Conservation (phyloP, 2,888 invertebrate species). For the Fragum fragum region DNA sequence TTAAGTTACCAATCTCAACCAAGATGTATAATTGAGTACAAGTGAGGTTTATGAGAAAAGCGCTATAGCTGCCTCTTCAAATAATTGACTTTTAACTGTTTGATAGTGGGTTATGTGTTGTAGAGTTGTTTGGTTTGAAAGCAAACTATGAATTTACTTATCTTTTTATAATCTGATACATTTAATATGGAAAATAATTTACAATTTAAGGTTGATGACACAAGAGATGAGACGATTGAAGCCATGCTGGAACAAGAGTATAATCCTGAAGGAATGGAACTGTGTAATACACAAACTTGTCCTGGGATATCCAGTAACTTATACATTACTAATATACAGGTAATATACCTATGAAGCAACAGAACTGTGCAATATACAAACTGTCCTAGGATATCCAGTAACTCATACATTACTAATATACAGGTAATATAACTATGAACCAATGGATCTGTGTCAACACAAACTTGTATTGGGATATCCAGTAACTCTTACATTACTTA, state of each 20-base stretch:
- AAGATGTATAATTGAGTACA: too few species aligned
- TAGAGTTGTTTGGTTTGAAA: neutral
- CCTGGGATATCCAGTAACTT: slow-evolving; percentile 88
- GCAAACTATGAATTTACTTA: too few species aligned
- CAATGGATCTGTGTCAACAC: slow-evolving; percentile 94
- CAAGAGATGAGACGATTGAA: slow-evolving; percentile 93
- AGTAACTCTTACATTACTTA: slow-evolving; percentile 80
- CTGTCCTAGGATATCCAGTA: slow-evolving; percentile 89
- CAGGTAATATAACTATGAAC: slow-evolving; percentile 89
- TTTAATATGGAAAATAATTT: too few species aligned
- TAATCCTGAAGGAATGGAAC: slow-evolving; percentile 92
- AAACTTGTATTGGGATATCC: slow-evolving; percentile 90
- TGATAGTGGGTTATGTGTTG: neutral
- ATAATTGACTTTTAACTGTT: too few species aligned
- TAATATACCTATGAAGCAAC: slow-evolving; percentile 92
- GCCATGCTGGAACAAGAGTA: slow-evolving; percentile 92
- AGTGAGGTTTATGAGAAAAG: too few species aligned
- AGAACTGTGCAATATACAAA: slow-evolving; percentile 93
- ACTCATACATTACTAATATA: slow-evolving; percentile 1
- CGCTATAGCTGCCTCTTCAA: too few species aligned
- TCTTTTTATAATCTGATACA: too few species aligned
- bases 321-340: slow-evolving; percentile 85
- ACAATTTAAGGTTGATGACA: slow-evolving; percentile 92
- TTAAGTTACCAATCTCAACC: too few species aligned
- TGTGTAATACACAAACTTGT: slow-evolving; percentile 92